Percentiles rank a stretch among this genome's conserved stretches.
These are phyloP conservation scores for Falco naumanni DNA, from an alignment of 2,797 vertebrate species.

Conservation along the genomic window DNA sequence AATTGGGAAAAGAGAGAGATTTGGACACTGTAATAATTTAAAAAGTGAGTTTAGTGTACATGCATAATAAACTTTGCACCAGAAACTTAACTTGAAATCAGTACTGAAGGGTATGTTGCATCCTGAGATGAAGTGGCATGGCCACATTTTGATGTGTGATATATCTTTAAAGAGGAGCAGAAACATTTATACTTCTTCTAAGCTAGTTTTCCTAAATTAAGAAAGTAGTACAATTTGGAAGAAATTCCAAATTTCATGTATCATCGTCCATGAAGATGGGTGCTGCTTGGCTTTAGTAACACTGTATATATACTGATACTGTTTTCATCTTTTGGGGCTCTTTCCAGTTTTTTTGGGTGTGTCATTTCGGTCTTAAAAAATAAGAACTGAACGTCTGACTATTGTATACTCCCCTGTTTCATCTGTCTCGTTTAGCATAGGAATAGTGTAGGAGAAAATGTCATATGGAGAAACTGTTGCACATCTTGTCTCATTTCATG, in stretches of 20 bases:
- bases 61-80: not conserved
- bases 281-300: not conserved
- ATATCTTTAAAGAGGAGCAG: not conserved
- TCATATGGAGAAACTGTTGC: not conserved
- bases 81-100: not conserved
- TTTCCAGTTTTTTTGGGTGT: not conserved
- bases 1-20: not conserved
- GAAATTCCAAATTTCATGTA: not conserved
- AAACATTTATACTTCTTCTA: not conserved
- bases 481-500: conserved; percentile 8
- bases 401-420: not conserved
- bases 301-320: not conserved
- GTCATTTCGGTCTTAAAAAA: not conserved
- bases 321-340: not conserved
- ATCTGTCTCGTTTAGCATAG: not conserved
- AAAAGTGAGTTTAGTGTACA: not conserved
- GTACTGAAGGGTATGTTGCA: not conserved
- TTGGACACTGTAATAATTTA: not conserved
- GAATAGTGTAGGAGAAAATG: not conserved
- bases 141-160: not conserved
- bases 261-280: not conserved
- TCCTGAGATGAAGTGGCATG: not conserved
- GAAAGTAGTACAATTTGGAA: not conserved
- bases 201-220: not conserved
- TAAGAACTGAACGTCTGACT: not conserved